Evolutionary conservation across 2,113 vertebrate genomes (phyloP), one percentile per base, ranked within the genome.

Genomic region (Copsychus sechellarum): DNA sequence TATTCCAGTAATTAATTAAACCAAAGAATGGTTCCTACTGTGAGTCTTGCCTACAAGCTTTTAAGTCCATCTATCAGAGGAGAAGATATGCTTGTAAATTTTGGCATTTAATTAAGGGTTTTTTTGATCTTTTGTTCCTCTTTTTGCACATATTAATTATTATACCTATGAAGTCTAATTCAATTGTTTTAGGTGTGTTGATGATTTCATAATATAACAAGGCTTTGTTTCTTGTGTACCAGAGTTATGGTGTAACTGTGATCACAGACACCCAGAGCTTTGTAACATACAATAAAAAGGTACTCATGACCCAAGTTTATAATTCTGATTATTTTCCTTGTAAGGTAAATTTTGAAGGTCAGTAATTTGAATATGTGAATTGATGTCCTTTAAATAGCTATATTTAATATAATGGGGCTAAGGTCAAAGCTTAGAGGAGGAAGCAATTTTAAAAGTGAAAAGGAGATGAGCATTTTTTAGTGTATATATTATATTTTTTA

Each of bases 1-100:
- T 95, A 90, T 96, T 92, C 89, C 81, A 95, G 73, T 96, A 97
- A 97, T 97, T 97, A 98, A 97, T 95, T 92, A 97, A 97, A 97
- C 65, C 47, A 96, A 94, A 97, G 78, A 88, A 73, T 51, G 10
- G 4, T 88, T 96, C 96, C 86, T 86, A 92, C 88, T 92, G 87
- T 84, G 91, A 94, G 40, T 90, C 47, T 91, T 95, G 45, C 53
- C 70, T 92, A 42, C 53, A 65, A 88, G 61, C 60, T 94, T 97
- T 97, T 91, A 97, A 80, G 74, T 81, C 77, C 3, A 0, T 43
- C 80, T 92, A 50, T 93, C 83, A 61, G 77, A 95, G 89, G 86
- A 94, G 89, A 96, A 45, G 67, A 93, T 95, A 94, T 95, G 90
- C 89, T 95, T 97, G 91, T 91, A 95, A 85, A 95, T 53, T 81